A percentile compares a stretch with the other conserved stretches of the same genome.
phyloP scores from a whole-genome alignment of 1,140 invertebrate species.

The Hylyphantes graminicola region DNA sequence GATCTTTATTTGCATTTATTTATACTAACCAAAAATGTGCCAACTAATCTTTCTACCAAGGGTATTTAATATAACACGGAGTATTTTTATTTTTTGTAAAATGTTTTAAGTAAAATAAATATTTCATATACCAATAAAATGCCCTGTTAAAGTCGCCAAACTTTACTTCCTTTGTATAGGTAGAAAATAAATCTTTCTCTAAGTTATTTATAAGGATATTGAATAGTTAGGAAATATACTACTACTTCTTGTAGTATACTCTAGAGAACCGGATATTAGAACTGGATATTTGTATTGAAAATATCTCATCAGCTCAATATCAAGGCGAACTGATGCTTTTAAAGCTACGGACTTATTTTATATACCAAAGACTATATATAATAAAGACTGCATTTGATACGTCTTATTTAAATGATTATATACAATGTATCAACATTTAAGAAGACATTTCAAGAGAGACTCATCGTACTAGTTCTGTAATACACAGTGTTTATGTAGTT shows the following conservation, averaged over 20 bases:
- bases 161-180: too few species aligned
- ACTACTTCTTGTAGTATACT: neutral
- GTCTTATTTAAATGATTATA: constrained; percentile 7
- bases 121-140: too few species aligned
- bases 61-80: too few species aligned
- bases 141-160: too few species aligned
- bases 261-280: constrained; percentile 22
- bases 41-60: too few species aligned
- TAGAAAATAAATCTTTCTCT: too few species aligned
- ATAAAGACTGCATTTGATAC: neutral
- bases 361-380: neutral
- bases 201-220: too few species aligned
- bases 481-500: constrained; percentile 17
- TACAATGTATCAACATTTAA: constrained; percentile 7
- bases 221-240: constrained; percentile 6
- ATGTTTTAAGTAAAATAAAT: too few species aligned
- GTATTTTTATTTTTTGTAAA: too few species aligned
- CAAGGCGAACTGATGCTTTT: constrained; percentile 24
- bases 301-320: neutral
- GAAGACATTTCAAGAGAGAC: neutral
- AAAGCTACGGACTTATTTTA: constrained; percentile 1
- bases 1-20: too few species aligned
- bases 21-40: too few species aligned
- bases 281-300: neutral
- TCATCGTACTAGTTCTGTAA: constrained; percentile 13